Base-by-base conservation (phyloP, 2,888 invertebrate genomes). In the Lacanobia oleracea region DNA sequence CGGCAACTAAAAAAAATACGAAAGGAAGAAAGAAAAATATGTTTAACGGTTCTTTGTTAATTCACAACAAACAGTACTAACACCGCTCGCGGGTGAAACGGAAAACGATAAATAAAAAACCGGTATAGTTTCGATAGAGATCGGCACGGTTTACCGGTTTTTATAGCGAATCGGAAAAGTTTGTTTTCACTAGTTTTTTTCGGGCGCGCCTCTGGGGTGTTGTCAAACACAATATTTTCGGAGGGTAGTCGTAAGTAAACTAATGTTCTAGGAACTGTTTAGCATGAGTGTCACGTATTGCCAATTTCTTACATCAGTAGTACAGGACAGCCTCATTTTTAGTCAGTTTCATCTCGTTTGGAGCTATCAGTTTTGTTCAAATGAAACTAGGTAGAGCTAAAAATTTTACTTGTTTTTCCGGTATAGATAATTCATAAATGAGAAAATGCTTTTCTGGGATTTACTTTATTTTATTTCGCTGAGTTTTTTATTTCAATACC, bases 91-190 rank as follows among this genome's bases (percentile, higher is more conserved):
- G 65, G 70, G 27, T 57, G 68, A 61, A 85, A 70, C 54, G 72
- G 69, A 66, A 70, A 79, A 54, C 75, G 75, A 83, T 85, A 85
- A 87, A 87, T 80, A 87, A 86, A 85, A 85, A 68, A 60, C 84
- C 78, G 79, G 65, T 74, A 68, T 62, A 78, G 76, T 75, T 72
- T 61, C 71, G 77, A 81, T 81, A 77, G 66, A 75, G 68, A 85
- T 79, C 80, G 72, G 77, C 70, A 77, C 76, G 77, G 76, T 83
- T 85, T 83, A 83, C 81, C 84, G 74, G 79, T 81, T 86, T 85
- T 86, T 82, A 77, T 82, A 76, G 73, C 72, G 78, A 86, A 86
- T 79, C 75, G 82, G 78, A 66, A 81, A 86, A 87, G 68, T 85
- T 87, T 78, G 68, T 82, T 82, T 84, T 73, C 67, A 73, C 69